Base-by-base conservation (phyloP, 2,113 vertebrate genomes). In the Odontophorus gujanensis region DNA sequence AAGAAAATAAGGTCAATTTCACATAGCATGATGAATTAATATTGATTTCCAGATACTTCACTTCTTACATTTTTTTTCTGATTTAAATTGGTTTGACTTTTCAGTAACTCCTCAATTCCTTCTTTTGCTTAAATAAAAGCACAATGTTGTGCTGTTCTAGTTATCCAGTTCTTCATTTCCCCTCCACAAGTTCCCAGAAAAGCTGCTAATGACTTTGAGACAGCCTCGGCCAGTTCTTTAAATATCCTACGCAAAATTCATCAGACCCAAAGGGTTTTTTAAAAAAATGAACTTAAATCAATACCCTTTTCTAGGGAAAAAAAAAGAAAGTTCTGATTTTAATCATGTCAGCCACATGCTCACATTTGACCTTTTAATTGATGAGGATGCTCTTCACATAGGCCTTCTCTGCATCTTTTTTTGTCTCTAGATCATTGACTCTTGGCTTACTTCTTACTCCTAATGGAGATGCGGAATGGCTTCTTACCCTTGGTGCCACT, bases 21-120 rank as follows among this genome's bases (percentile, higher is more conserved):
- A 87, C 82, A 83, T 94, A 42, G 59, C 55, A 48, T 74, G 62
- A 90, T 76, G 85, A 38, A 87, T 80, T 91, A 96, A 94, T 96
- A 93, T 91, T 95, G 92, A 91, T 91, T 96, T 94, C 57, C 34
- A 94, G 79, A 77, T 77, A 80, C 81, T 84, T 90, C 89, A 71
- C 40, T 83, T 96, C 75, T 94, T 55, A 71, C 32, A 77, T 82
- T 63, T 47, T 74, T 85, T 89, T 85, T 95, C 94, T 36, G 28
- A n/a, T 34, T 89, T 63, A 77, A 85, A 75, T 71, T 91, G 91
- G 89, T 87, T 89, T 85, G 59, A 71, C 34, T 80, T 83, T 90
- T 82, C 76, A 77, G 21, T 85, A 87, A 45, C 21, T 91, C 11
- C 71, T 91, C 3, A 3, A 32, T 87, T 91, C 32, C 26, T 14